Conservation (phyloP, 2,113 vertebrate species). For the Callionymus lyra region DNA sequence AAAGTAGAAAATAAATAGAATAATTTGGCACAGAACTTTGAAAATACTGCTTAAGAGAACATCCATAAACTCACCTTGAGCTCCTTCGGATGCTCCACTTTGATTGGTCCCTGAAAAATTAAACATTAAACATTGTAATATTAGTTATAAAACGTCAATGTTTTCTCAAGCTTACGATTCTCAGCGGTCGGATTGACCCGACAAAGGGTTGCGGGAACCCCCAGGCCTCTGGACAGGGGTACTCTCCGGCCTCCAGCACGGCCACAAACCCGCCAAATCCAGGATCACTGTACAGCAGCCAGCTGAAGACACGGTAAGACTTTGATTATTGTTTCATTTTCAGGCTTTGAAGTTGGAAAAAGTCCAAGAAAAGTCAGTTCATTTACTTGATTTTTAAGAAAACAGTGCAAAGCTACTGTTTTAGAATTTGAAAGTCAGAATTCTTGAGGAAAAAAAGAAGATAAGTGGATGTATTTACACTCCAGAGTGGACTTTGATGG, state of each 20-base stretch:
- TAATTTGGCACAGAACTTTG: neutral
- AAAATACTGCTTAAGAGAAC: too few relatives aligned
- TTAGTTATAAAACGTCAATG: neutral
- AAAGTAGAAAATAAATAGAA: neutral
- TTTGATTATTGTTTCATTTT: too few relatives aligned
- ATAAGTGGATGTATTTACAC: constrained; percentile 81
- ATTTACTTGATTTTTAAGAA: neutral
- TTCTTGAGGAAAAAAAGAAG: too few relatives aligned
- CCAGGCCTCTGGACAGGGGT: constrained; percentile 81
- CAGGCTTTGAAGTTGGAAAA: too few relatives aligned
- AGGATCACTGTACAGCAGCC: constrained; percentile 86
- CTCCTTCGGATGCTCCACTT: constrained; percentile 80
- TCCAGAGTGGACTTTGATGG: constrained; percentile 88
- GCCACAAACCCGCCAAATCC: constrained; percentile 78
- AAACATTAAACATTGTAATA: constrained; percentile 4
- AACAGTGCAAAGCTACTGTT: too few relatives aligned
- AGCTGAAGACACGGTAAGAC: constrained; percentile 59
- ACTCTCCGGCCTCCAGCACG: constrained; percentile 84
- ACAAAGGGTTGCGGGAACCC: constrained; percentile 79
- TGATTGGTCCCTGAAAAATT: constrained; percentile 76
- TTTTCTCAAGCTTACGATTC: constrained; percentile 70
- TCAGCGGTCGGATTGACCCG: constrained; percentile 82
- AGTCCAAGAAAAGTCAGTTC: too few relatives aligned
- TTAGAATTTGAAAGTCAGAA: too few relatives aligned
- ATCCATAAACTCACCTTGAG: constrained; percentile 72